Evolutionary conservation across 2,797 vertebrate genomes (phyloP), one percentile per base, ranked within the genome.

Genomic region (Ceryle rudis): DNA sequence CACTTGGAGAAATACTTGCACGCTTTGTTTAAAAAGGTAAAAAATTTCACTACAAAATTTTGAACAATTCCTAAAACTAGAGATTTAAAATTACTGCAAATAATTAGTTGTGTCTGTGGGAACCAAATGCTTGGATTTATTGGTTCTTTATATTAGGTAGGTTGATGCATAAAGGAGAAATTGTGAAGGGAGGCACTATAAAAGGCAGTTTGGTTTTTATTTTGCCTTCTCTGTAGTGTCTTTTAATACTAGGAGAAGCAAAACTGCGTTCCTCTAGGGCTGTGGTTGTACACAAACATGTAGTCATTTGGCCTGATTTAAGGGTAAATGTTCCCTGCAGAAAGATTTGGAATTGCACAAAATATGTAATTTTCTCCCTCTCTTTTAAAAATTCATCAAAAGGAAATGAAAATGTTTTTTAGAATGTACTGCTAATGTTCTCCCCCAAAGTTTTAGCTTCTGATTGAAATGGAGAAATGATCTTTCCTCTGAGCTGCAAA

Each of bases 401-500:
- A 92, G 81, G 62, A 96, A 95, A 96, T 93, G 57, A 94, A 94
- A 94, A 91, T 83, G 42, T 73, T 87, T 89, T 89, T 92, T 83
- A 61, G 81, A 83, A 55, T 78, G 54, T 67, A 10, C 86, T 83
- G 51, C 71, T 94, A 39, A 57, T 78, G 65, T 90, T 93, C 73
- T 95, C 14, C 18, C 57, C 37, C 7, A 15, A 78, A 77, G 65
- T 92, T 95, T 83, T 78, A 80, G 37, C 23, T 91, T 91, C 55
- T 66, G 65, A 20, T 20, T 86, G 75, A 94, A 91, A 81, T 25
- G 44, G 31, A 85, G 9, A 49, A 41, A 14, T 42, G 37, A n/a
- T 52, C 46, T 62, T 93, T 85, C 6, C 21, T 88, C 65, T 58
- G 44, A 57, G 21, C 66, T 75, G 35, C 47, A 66, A 35, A 44